Evolutionary conservation across 92 coral and sea anemone species (phyloP).

Genomic region (Parazoanthus darwini): DNA sequence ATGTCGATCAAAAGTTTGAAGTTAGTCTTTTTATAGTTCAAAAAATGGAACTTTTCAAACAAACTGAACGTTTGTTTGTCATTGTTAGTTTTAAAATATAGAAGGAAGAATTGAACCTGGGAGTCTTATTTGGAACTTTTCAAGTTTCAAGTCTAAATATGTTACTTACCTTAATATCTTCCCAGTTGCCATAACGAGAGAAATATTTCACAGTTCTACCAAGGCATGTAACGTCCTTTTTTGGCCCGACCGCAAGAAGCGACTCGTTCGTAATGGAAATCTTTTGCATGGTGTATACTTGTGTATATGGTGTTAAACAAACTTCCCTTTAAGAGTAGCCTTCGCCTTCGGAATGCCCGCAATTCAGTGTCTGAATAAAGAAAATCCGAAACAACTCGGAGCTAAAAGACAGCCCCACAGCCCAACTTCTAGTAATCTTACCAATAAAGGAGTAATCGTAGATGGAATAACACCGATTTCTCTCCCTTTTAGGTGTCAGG

Average conservation of each 20-base stretch:
- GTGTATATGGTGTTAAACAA: background rate
- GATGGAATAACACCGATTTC: background rate
- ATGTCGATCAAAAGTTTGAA: no score
- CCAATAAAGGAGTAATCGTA: background rate
- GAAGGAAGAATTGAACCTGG: background rate
- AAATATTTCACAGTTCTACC: conserved; percentile 31
- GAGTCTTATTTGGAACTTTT: background rate
- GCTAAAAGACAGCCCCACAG: background rate
- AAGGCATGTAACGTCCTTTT: conserved; percentile 8
- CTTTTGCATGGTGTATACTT: conserved; percentile 16
- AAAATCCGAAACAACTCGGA: background rate
- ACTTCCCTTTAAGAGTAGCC: background rate
- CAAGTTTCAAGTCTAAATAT: background rate
- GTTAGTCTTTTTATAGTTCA: no score
- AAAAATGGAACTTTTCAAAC: no score
- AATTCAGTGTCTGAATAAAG: background rate
- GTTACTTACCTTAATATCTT: conserved; percentile 2
- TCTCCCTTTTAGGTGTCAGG: background rate
- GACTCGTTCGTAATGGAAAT: conserved; percentile 32
- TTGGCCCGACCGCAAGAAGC: conserved; percentile 13
- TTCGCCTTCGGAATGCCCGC: background rate
- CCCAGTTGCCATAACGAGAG: conserved; percentile 33
- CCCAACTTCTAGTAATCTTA: background rate
- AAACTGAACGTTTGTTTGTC: no score
- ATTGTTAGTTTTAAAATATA: background rate